Base-by-base conservation (phyloP, 2,797 vertebrate species). In the Spea hammondii region DNA sequence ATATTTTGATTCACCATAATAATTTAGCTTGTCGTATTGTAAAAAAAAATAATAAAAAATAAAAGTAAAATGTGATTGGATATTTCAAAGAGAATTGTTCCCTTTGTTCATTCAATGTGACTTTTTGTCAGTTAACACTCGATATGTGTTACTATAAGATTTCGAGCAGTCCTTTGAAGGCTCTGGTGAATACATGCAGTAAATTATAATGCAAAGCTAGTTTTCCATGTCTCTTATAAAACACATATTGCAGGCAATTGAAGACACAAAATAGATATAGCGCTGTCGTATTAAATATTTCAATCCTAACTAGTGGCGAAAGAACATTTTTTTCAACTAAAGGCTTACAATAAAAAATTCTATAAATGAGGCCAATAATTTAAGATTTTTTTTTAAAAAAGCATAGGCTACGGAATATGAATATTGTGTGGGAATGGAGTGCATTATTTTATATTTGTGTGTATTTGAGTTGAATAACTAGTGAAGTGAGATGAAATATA, bases 231-330 rank as follows among this genome's bases (percentile, higher is more conserved):
- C 74, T 50, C 65, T 0, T 4, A 65, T 49, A 76, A 80, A 76
- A 60, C 60, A 70, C 4, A 64, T 72, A 10, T 6, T 44, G 6
- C 6, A 0, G 4, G n/a, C 72, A 72, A 14, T 4, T 11, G 5
- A 45, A 49, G 17, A 47, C 51, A 78, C 60, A 75, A 51, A 0
- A 69, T 13, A n/a, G 70, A 48, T 57, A 78, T 17, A 45, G 65
- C 44, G 48, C 59, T 9, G 60, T 6, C 60, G 46, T 60, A 47
- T 60, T 78, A 78, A 72, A 78, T 78, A 78, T 78, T 78, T 78
- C 71, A 72, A 72, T 78, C 57, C 70, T 57, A 49, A 1, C 49
- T 59, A 48, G 69, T 44, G 48, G 50, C 17, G 12, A 62, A 55
- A 32, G 51, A 72, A 78, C 70, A 50, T 72, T 62, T 72, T 72